Evolutionary conservation across 2,888 invertebrate species (phyloP).

Genomic region (Syrphus vitripennis): DNA sequence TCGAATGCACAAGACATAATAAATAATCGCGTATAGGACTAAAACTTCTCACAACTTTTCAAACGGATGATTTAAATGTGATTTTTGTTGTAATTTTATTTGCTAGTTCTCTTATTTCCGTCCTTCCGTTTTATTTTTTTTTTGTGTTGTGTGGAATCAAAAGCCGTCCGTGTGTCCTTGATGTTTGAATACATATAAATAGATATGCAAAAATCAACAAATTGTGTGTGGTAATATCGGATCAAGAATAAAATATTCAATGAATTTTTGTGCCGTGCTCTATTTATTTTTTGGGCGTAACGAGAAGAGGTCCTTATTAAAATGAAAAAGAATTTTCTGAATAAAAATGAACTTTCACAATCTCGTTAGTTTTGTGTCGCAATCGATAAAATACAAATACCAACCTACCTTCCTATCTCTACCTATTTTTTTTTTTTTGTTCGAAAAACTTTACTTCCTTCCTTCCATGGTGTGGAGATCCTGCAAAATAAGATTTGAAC

Average conservation of each 20-base stretch:
- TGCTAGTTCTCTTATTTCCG: not conserved
- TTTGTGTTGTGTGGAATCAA: not conserved
- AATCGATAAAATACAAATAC: conserved; percentile 38
- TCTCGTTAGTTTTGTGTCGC: not conserved
- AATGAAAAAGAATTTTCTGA: not conserved
- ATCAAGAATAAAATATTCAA: conserved; percentile 10
- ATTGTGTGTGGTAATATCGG: conserved; percentile 21
- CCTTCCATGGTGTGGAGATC: not conserved
- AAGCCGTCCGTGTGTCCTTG: conserved; percentile 58
- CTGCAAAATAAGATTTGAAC: conserved; percentile 22
- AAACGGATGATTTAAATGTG: conserved; percentile 30
- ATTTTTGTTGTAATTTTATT: conserved; percentile 11
- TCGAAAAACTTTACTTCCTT: not conserved
- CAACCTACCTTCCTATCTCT: no score
- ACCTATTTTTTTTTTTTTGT: not conserved
- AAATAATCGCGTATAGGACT: not conserved
- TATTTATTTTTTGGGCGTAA: not conserved
- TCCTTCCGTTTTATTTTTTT: not conserved
- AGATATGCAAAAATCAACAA: conserved; percentile 58
- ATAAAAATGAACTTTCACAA: not conserved
- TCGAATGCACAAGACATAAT: conserved; percentile 36
- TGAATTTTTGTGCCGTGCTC: conserved; percentile 41
- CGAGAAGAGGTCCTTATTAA: not conserved
- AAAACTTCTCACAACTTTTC: conserved; percentile 28
- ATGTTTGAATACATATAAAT: conserved; percentile 34